Conservation (phyloP, 2,113 vertebrate species). For the Osmerus mordax region DNA sequence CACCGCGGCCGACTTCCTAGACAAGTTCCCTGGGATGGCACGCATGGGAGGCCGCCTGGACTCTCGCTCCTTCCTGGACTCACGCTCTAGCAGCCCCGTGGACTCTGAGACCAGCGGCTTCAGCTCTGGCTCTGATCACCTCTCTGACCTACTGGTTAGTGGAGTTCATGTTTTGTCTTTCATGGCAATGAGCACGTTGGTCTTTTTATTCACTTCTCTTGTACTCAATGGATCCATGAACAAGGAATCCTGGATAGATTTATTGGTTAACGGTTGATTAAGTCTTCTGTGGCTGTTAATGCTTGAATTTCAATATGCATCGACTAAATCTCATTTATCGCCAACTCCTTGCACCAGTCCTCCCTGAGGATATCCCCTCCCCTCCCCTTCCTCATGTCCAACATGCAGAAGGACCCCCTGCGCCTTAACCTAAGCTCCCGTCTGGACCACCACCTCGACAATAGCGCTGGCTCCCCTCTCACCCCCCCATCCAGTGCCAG, state of each 20-base stretch:
- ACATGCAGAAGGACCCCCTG: slow-evolving; percentile 84
- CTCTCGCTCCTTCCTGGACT: slow-evolving; percentile 86
- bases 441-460: slow-evolving; percentile 77
- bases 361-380: slow-evolving; percentile 93
- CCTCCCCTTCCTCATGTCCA: slow-evolving; percentile 86
- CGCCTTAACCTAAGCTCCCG: slow-evolving; percentile 81
- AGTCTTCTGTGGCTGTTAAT: too few species aligned
- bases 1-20: slow-evolving; percentile 84
- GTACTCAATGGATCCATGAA: too few species aligned
- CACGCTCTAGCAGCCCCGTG: slow-evolving; percentile 93
- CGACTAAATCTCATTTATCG: background rate
- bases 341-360: slow-evolving; percentile 69
- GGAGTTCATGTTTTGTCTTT: background rate
- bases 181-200: background rate
- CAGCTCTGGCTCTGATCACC: slow-evolving; percentile 96
- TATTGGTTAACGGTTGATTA: too few species aligned
- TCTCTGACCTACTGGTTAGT: slow-evolving; percentile 89
- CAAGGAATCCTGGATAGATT: too few species aligned
- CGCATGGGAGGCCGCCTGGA: slow-evolving; percentile 83
- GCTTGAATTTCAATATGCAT: too few species aligned
- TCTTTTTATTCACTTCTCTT: too few species aligned
- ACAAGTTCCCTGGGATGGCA: slow-evolving; percentile 82
- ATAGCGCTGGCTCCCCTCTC: slow-evolving; percentile 72
- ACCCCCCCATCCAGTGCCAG: slow-evolving; percentile 76
- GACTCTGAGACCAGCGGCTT: slow-evolving; percentile 98